Conservation (phyloP, 2,888 invertebrate species). For the Cabera pusaria region DNA sequence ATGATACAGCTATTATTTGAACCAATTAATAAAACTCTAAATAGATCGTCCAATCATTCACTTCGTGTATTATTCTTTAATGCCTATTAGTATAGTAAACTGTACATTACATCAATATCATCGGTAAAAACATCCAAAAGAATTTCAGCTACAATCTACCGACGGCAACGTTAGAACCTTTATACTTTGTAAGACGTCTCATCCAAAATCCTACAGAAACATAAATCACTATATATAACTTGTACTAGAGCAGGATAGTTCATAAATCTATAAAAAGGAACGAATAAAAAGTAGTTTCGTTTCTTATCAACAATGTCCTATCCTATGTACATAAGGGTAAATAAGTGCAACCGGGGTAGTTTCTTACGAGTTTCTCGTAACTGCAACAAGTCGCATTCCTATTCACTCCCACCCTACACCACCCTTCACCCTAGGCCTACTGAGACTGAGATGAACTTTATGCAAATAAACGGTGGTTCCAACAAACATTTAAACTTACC, state of each 20-base stretch:
- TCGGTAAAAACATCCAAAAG: no score
- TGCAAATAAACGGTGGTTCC: conserved; percentile 9
- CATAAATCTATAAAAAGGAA: no score
- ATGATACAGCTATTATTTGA: conserved; percentile 20
- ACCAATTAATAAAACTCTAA: conserved; percentile 19
- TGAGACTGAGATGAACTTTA: conserved; percentile 22
- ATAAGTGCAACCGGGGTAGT: conserved; percentile 43
- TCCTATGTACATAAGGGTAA: conserved; percentile 39
- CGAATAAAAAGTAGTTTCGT: no score
- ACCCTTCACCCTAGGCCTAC: conserved; percentile 41
- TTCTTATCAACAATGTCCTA: conserved; percentile 27
- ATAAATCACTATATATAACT: no score
- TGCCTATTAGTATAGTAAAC: no score
- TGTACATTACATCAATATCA: no score
- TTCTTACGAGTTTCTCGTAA: conserved; percentile 56
- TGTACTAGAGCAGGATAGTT: neutral
- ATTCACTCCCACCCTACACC: conserved; percentile 37
- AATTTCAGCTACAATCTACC: no score
- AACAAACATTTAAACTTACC: no score
- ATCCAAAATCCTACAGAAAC: no score
- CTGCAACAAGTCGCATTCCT: conserved; percentile 71
- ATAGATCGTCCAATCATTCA: conserved; percentile 23
- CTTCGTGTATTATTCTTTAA: no score
- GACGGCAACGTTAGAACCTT: no score
- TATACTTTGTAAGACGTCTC: no score